Evolutionary conservation across 92 coral and sea anemone genomes (phyloP).

Genomic region (Zoanthus sansibaricus): DNA sequence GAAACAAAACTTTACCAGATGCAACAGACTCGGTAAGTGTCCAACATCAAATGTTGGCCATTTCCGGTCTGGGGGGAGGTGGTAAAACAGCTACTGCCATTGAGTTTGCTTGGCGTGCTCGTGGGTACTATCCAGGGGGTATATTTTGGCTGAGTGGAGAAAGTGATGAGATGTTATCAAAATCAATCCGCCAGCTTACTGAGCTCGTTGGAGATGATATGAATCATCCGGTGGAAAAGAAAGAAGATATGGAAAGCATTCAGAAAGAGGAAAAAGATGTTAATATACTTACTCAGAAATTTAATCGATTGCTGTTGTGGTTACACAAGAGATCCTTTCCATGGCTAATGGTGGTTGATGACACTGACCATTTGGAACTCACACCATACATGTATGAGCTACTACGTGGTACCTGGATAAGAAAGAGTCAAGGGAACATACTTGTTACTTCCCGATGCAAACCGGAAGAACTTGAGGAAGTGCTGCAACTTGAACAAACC

Average conservation of each 20-base stretch:
- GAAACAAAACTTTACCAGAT: not conserved
- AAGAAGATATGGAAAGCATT: not conserved
- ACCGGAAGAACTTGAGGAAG: slow-evolving; percentile 13
- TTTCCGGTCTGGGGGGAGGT: slow-evolving; percentile 66
- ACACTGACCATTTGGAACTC: slow-evolving; percentile 14
- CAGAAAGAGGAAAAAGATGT: not conserved
- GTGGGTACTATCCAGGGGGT: slow-evolving; percentile 56
- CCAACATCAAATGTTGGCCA: slow-evolving; percentile 26
- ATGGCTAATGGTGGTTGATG: slow-evolving; percentile 24
- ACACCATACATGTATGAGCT: slow-evolving; percentile 23
- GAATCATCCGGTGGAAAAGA: not conserved
- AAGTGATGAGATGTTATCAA: slow-evolving; percentile 38
- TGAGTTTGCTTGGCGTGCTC: slow-evolving; percentile 53
- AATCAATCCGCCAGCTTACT: not conserved
- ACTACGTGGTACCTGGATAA: slow-evolving; percentile 22
- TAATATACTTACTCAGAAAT: not conserved
- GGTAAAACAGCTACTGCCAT: slow-evolving; percentile 69
- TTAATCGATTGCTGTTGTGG: slow-evolving; percentile 9
- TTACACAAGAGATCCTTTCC: slow-evolving; percentile 13
- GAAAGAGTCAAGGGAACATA: not conserved
- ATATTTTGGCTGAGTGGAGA: slow-evolving; percentile 67
- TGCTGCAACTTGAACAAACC: not conserved
- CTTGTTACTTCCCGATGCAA: slow-evolving; percentile 37
- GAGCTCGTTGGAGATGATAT: not conserved
- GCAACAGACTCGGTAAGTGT: not conserved